Evolutionary conservation across 1,140 invertebrate genomes (phyloP).

Genomic region (Dermatophagoides farinae): DNA sequence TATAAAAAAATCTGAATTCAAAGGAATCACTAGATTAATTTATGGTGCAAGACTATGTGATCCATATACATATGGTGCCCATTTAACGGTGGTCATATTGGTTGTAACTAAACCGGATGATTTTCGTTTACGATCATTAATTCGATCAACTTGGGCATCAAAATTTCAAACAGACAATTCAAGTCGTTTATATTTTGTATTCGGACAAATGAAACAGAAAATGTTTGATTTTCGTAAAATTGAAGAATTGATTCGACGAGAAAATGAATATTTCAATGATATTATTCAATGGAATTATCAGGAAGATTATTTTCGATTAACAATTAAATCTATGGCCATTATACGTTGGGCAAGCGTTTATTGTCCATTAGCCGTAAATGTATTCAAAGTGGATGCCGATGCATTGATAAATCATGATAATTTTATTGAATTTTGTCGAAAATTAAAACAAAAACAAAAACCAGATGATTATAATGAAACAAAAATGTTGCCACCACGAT

Average conservation of each 20-base stretch:
- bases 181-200: background rate
- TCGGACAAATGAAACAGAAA: background rate
- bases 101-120: constrained; percentile 2
- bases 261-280: constrained; percentile 17
- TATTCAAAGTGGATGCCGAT: constrained; percentile 66
- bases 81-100: background rate
- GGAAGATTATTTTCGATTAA: constrained; percentile 25
- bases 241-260: constrained; percentile 12
- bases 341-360: constrained; percentile 34
- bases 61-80: background rate
- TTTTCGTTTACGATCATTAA: background rate
- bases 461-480: background rate
- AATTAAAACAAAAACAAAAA: background rate
- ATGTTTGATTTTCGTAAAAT: constrained; percentile 16
- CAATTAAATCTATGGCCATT: constrained; percentile 24
- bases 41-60: background rate
- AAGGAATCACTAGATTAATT: background rate
- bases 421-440: constrained; percentile 14
- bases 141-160: constrained; percentile 40
- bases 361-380: constrained; percentile 40
- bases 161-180: constrained; percentile 4
- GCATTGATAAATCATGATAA: constrained; percentile 49
- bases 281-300: constrained; percentile 21
- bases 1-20: background rate
- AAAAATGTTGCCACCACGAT: too few relatives aligned